A percentile compares a stretch with the other conserved stretches of the same genome.
phyloP scores from a whole-genome alignment of 2,888 invertebrate genomes.

The Scaptomyza polygonia region DNA sequence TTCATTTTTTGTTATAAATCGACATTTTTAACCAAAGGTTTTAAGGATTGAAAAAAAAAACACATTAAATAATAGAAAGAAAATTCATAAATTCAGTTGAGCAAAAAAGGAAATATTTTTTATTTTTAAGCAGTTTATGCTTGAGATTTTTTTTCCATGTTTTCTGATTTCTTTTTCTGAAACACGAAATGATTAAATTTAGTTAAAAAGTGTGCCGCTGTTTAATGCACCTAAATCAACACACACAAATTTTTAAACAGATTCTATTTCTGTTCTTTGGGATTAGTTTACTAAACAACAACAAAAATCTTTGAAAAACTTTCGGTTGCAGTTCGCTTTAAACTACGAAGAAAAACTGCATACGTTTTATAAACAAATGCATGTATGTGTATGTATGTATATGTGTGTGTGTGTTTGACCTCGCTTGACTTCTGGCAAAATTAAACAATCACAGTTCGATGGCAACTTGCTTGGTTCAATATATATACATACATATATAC shows the following conservation, averaged over 20 bases:
- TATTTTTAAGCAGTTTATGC: too few relatives aligned
- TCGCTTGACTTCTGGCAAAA: not conserved
- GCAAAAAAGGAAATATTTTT: too few relatives aligned
- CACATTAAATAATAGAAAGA: too few relatives aligned
- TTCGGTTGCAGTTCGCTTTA: not conserved
- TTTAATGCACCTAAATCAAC: not conserved
- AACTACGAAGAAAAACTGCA: not conserved
- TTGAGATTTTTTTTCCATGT: too few relatives aligned
- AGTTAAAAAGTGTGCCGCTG: too few relatives aligned
- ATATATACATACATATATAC: not conserved
- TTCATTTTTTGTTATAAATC: too few relatives aligned
- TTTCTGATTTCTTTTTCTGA: too few relatives aligned
- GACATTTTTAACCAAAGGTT: too few relatives aligned
- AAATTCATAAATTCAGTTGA: too few relatives aligned
- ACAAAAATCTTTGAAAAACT: not conserved
- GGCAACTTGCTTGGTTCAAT: not conserved
- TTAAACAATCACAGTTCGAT: too few relatives aligned
- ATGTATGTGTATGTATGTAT: not conserved
- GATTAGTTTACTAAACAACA: not conserved
- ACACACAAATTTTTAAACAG: conserved; percentile 12
- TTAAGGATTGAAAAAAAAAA: too few relatives aligned
- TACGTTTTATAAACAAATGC: not conserved
- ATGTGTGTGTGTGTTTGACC: not conserved
- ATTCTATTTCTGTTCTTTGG: conserved; percentile 23
- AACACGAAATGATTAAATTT: too few relatives aligned